Base-by-base conservation (phyloP, 1,140 invertebrate species). In the Harpegnathos saltator region DNA sequence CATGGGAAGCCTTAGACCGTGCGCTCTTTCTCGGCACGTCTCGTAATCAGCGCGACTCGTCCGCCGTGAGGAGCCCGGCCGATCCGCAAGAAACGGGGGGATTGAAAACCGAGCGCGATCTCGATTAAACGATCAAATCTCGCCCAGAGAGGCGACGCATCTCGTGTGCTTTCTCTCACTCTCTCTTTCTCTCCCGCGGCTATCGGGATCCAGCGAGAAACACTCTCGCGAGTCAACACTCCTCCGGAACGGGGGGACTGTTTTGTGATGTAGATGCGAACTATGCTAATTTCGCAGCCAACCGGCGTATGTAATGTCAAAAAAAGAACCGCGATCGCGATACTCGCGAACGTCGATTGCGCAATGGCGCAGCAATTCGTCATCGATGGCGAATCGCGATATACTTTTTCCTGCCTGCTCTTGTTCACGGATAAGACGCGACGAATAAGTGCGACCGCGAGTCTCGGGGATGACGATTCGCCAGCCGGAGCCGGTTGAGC, bases 21-120 rank as follows among this genome's bases (percentile, higher is more conserved):
- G 75, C 17, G 56, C 5, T 33, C 29, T 33, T 24, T 59, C 26
- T 71, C 33, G 52, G 52, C 65, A 80, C 33, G 75, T 80, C 69
- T 69, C n/a, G n/a, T 78, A 78, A 78, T 78, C 75, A 69, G 75
- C 3, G n/a, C 19, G n/a, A n/a, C 3, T 33, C 29, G 63, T 78
- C 44, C 33, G 7, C 33, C 50, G 50, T 19, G 44, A 17, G 63
- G 52, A 44, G 66, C 52, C 19, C 1, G 24, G 15, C 12, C 38
- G 15, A n/a, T n/a, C n/a, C n/a, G 1, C 29, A 24, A 69, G 68
- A 22, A 56, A 44, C 19, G 26, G 52, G 50, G 24, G 33, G 33
- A 7, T 3, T 33, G 1, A 7, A 33, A 54, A 54, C n/a, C 0
- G 15, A 12, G 52, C 15, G 33, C 33, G 33, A 7, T 33, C 7